Percentiles rank a stretch among this genome's conserved stretches.
Conservation (phyloP, 1,140 invertebrate species). For the Pseudobourletiella spinata region DNA sequence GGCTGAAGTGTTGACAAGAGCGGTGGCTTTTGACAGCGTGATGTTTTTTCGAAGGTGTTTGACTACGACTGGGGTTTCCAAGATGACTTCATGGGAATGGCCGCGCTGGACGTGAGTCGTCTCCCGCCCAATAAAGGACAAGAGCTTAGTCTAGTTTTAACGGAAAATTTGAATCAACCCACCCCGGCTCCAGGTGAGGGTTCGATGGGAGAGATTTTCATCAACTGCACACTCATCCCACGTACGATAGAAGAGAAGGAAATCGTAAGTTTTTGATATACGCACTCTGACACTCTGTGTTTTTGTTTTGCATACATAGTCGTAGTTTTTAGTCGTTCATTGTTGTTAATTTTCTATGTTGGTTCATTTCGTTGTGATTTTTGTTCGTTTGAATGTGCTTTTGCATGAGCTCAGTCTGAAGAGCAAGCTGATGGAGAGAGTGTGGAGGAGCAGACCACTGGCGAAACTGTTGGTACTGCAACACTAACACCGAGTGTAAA, state of each 20-base stretch:
- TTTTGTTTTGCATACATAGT: no score
- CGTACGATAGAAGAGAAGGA: constrained; percentile 88
- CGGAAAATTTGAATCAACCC: constrained; percentile 44
- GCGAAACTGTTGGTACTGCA: not conserved
- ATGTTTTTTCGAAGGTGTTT: constrained; percentile 66
- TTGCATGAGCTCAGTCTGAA: no score
- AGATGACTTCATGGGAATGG: constrained; percentile 96
- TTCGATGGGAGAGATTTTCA: constrained; percentile 70
- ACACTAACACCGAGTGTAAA: no score
- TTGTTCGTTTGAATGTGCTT: no score
- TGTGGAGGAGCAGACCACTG: not conserved
- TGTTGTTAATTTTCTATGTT: no score
- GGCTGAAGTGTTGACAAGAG: no score
- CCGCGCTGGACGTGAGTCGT: constrained; percentile 70
- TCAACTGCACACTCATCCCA: constrained; percentile 74
- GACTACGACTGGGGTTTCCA: constrained; percentile 95
- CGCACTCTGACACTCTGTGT: no score
- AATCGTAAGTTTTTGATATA: constrained; percentile 62
- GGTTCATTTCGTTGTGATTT: no score
- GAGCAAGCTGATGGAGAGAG: no score
- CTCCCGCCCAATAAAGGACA: constrained; percentile 70
- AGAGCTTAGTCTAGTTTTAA: constrained; percentile 65
- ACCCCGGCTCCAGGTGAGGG: constrained; percentile 46
- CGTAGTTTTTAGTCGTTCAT: no score
- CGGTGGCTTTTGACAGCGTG: no score